A percentile compares a stretch with the other conserved stretches of the same genome.
phyloP scores from a whole-genome alignment of 2,888 invertebrate genomes.

The Melanostoma mellinum region DNA sequence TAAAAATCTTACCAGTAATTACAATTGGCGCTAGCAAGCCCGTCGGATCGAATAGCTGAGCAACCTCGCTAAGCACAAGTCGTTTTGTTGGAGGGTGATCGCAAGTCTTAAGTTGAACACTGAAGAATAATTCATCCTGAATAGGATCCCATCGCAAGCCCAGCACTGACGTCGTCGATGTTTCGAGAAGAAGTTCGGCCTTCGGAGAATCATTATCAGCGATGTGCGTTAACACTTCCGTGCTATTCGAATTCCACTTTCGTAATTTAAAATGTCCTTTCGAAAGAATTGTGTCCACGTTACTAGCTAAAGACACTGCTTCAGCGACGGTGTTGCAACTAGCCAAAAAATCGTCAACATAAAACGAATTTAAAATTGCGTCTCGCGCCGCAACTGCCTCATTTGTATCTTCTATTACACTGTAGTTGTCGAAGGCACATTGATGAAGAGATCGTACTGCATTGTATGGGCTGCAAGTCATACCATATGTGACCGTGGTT shows the following conservation, averaged over 20 bases:
- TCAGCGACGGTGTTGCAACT: conserved; percentile 26
- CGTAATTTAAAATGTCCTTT: conserved; percentile 32
- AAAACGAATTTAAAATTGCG: conserved; percentile 36
- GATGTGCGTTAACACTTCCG: not conserved
- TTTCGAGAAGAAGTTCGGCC: not conserved
- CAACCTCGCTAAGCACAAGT: conserved; percentile 6
- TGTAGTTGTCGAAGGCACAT: conserved; percentile 36
- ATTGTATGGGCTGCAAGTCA: conserved; percentile 50
- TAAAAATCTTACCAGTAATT: conserved; percentile 34
- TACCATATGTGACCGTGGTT: conserved; percentile 47
- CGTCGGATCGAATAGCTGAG: conserved; percentile 16
- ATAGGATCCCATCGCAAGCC: conserved; percentile 20
- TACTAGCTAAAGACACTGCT: conserved; percentile 5
- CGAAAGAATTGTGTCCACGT: not conserved
- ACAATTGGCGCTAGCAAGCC: conserved; percentile 25
- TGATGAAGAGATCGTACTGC: conserved; percentile 43
- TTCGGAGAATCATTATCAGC: not conserved
- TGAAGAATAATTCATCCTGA: conserved; percentile 14
- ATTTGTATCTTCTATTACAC: conserved; percentile 4
- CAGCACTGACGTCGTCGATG: conserved; percentile 4
- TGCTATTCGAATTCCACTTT: conserved; percentile 34
- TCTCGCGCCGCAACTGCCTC: conserved; percentile 30
- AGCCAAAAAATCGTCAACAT: conserved; percentile 46
- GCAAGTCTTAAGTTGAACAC: not conserved
- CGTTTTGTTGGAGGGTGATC: not conserved